Base-by-base conservation (phyloP, 53 echinoderm and acorn worm species). In the Crossaster papposus region DNA sequence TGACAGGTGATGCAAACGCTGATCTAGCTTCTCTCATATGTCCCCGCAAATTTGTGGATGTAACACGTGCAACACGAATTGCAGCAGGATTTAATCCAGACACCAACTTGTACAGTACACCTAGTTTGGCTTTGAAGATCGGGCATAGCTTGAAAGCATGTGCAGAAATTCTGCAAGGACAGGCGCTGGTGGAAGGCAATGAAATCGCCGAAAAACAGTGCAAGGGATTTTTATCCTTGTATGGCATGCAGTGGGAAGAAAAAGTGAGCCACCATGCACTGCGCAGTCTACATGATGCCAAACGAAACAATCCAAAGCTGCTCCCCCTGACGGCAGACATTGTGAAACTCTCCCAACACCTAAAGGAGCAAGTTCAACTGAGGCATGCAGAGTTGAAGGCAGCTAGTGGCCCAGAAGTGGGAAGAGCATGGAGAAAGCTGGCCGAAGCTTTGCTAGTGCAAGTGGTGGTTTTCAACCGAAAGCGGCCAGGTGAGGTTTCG, bases 401-500 rank as follows among this genome's bases (percentile, higher is more conserved):
- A 14, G 83, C 80, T 38, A 77, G 75, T 54, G 82, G 83, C 24
- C 20, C 65, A 31, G 65, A 64, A 77, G 79, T 90, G 36, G 51
- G 20, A 37, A 91, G 72, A 32, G 87, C 92, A 36, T 96, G 96
- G 96, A 80, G 51, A 85, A 51, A 79, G 64, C 90, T 96, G 62
- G 89, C 92, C 32, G 89, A 94, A 91, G 87, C 44, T 23, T 77
- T 86, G 23, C 77, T 94, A 1, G 53, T 73, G 20, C 90, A 93
- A 72, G 77, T 96, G 35, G 80, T 94, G 8, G 89, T 96, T 1
- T 96, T 96, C 92, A 96, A 96, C 54, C 30, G 93, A 55, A 92
- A 93, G 70, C 32, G 96, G 18, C 90, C 92, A 24, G 96, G 94
- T 10, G 96, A 96, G 54, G 93, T 96, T 28, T 92, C 94, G 37